Evolutionary conservation across 2,888 invertebrate genomes (phyloP).

Genomic region (Chrysolina haemoptera): DNA sequence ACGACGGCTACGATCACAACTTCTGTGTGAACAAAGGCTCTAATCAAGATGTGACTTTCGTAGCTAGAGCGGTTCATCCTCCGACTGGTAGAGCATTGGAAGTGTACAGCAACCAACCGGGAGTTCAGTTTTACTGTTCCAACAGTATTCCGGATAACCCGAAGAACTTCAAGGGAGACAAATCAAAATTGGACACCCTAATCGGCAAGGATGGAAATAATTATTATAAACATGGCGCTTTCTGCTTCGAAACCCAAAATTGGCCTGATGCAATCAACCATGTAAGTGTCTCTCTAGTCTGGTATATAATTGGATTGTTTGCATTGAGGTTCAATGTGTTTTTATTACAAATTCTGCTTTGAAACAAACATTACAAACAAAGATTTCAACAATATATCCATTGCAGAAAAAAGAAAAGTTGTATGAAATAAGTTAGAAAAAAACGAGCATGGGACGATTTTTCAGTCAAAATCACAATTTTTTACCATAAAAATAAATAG

Average conservation of each 20-base stretch:
- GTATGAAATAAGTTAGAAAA: no score
- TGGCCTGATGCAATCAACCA: slow-evolving; percentile 93
- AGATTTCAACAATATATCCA: no score
- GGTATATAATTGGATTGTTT: no score
- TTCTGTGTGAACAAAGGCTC: slow-evolving; percentile 81
- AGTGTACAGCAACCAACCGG: slow-evolving; percentile 89
- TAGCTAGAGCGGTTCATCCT: slow-evolving; percentile 80
- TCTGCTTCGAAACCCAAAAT: slow-evolving; percentile 93
- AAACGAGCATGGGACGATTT: no score
- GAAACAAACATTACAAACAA: no score
- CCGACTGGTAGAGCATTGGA: slow-evolving; percentile 78
- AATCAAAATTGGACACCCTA: slow-evolving; percentile 42
- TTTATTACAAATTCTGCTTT: no score
- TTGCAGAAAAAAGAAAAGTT: no score
- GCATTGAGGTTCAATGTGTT: no score
- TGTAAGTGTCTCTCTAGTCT: slow-evolving; percentile 70
- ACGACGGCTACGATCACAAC: slow-evolving; percentile 86
- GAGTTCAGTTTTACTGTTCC: slow-evolving; percentile 91
- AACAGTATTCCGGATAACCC: slow-evolving; percentile 79
- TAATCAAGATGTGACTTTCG: slow-evolving; percentile 74
- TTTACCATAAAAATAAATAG: no score
- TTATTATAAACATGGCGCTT: slow-evolving; percentile 74
- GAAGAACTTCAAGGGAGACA: slow-evolving; percentile 55
- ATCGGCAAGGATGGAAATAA: slow-evolving; percentile 57
- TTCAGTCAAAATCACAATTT: no score